Evolutionary conservation across 1,140 invertebrate genomes (phyloP).

Genomic region (Aradophagus sp.): DNA sequence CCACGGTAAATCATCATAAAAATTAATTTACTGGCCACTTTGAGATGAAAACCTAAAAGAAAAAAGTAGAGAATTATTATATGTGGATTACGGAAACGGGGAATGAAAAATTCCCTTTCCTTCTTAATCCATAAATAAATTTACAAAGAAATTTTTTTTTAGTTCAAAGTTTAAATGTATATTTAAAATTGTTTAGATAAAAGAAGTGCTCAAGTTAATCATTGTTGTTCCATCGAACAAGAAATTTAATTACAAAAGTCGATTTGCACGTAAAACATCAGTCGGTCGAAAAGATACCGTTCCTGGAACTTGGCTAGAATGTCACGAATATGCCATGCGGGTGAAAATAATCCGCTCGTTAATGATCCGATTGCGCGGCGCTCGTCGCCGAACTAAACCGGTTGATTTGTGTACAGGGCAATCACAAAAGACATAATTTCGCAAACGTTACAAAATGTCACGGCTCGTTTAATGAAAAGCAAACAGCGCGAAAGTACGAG

Average conservation of each 20-base stretch:
- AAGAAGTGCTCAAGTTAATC: too few relatives aligned
- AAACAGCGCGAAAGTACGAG: slow-evolving; percentile 36
- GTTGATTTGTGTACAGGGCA: slow-evolving; percentile 20
- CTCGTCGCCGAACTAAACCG: slow-evolving; percentile 22
- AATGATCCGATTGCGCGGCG: slow-evolving; percentile 39
- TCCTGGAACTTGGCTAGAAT: neutral
- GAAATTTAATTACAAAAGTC: too few relatives aligned
- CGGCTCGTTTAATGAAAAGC: slow-evolving; percentile 14
- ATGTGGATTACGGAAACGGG: neutral
- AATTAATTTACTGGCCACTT: slow-evolving; percentile 20
- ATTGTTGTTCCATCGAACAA: too few relatives aligned
- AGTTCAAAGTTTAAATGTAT: too few relatives aligned
- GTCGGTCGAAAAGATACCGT: too few relatives aligned
- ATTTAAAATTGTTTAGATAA: too few relatives aligned
- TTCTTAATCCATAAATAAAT: neutral
- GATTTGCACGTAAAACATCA: too few relatives aligned
- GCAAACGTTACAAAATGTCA: slow-evolving; percentile 28
- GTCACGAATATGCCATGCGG: slow-evolving; percentile 3
- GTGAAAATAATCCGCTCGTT: slow-evolving; percentile 19
- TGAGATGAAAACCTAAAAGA: slow-evolving; percentile 6
- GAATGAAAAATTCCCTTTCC: slow-evolving; percentile 14
- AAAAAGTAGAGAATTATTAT: too few relatives aligned
- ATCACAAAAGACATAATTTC: slow-evolving; percentile 45
- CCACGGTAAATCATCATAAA: slow-evolving; percentile 33
- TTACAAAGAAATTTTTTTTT: too few relatives aligned